Evolutionary conservation across 1,140 invertebrate species (phyloP), one percentile per base, ranked within the genome.

Genomic region (Cecropterus lyciades): DNA sequence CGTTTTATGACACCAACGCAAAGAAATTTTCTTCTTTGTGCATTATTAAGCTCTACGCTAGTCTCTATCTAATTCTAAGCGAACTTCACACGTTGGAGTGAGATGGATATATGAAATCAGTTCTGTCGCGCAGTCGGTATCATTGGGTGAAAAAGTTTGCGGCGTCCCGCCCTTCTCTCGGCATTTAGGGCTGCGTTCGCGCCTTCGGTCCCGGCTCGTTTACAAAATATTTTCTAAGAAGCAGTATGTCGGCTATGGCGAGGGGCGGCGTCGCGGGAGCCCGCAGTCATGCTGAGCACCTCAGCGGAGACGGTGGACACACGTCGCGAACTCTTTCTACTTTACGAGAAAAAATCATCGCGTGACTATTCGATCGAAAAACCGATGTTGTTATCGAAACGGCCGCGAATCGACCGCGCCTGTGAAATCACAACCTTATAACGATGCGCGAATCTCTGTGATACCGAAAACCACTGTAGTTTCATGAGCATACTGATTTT

Each of bases 271-370:
- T 81, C 80, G 86, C 89, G 86, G 89, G 89, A 85, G 85, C 82
- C 77, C 85, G 83, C 89, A 91, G 89, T 92, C 89, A 90, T 92
- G 89, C 89, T 92, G 89, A 84, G 89, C 82, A 56, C 72, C 82
- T 91, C 89, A 84, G 87, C 87, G 77, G 79, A 87, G 82, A 79
- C 80, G 81, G 81, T 77, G 89, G 86, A 82, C 80, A 78, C 84
- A 89, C 76, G 85, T 83, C 82, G 87, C 84, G 87, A 82, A 77
- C 65, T 73, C 69, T 85, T 82, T 83, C 80, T 80, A 75, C 77
- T 67, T 72, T 77, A 70, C 85, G 76, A 80, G 75, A 82, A 86
- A 89, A 89, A 84, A 86, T 83, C 74, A 65, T 73, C 75, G 75
- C 72, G 82, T 84, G 81, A 89, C 76, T 79, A 74, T 84, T 82